phyloP scores from a whole-genome alignment of 2,888 invertebrate genomes.

The Ceramica pisi region DNA sequence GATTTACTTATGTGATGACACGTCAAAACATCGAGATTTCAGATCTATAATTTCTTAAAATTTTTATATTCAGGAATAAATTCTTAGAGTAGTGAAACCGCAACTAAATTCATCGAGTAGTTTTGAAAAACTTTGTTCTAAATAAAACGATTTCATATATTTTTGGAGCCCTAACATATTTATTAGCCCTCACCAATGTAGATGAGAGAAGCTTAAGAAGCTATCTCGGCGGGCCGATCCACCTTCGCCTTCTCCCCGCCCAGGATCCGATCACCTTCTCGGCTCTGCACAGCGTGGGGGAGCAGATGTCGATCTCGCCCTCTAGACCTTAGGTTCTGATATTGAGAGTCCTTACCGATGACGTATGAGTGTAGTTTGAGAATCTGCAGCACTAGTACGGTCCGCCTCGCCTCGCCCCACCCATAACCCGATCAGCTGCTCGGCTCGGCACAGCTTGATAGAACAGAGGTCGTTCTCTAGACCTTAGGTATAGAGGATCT shows the following conservation, averaged over 20 bases:
- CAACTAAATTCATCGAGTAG: neutral
- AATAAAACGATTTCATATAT: too few relatives aligned
- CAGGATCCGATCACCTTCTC: slow-evolving; percentile 97
- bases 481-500: neutral
- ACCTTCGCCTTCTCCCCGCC: slow-evolving; percentile 97
- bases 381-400: slow-evolving; percentile 94
- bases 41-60: too few relatives aligned
- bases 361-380: slow-evolving; percentile 95
- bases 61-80: neutral
- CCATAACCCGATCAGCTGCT: slow-evolving; percentile 96
- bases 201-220: slow-evolving; percentile 93
- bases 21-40: too few relatives aligned
- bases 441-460: slow-evolving; percentile 92
- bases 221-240: slow-evolving; percentile 95
- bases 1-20: too few relatives aligned
- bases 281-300: slow-evolving; percentile 96
- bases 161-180: too few relatives aligned
- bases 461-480: slow-evolving; percentile 93
- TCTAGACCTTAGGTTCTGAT: slow-evolving; percentile 94
- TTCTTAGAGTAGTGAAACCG: neutral
- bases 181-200: too few relatives aligned
- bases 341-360: slow-evolving; percentile 89
- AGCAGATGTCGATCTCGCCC: slow-evolving; percentile 97
- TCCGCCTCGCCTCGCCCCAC: slow-evolving; percentile 98
- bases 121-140: neutral